Percentiles rank a stretch among this genome's conserved stretches.
Evolutionary conservation across 2,113 vertebrate genomes (phyloP).

Genomic region (Gnathonemus longibarbis): DNA sequence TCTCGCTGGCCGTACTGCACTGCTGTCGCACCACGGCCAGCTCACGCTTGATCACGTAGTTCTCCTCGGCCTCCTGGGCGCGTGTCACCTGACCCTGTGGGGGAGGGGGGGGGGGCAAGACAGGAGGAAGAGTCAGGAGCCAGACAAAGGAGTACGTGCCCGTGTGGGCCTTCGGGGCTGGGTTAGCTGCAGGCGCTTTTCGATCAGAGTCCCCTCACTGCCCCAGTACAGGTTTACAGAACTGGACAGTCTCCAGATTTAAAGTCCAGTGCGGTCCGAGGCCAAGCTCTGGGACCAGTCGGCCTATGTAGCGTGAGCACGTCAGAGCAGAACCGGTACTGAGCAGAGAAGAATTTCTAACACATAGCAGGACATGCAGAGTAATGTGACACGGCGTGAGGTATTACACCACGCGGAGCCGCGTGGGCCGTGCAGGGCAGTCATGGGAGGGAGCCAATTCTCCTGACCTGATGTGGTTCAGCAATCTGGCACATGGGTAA

Average conservation of each 20-base stretch:
- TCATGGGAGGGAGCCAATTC: neutral
- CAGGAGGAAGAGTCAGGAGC: neutral
- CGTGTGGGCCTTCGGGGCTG: neutral
- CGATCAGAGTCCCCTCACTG: neutral
- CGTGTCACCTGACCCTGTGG: neutral
- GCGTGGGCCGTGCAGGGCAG: neutral
- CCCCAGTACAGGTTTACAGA: neutral
- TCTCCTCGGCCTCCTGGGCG: neutral
- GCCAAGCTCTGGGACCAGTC: neutral
- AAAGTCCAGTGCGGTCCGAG: neutral
- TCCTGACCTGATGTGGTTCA: neutral
- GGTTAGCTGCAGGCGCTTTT: neutral
- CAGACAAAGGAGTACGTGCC: neutral
- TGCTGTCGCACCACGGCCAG: neutral
- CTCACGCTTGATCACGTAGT: neutral
- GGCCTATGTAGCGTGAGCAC: neutral
- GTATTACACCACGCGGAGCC: neutral
- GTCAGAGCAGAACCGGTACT: neutral
- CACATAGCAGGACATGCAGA: neutral
- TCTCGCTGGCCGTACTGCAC: neutral
- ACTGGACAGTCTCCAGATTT: neutral
- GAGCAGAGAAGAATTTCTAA: neutral
- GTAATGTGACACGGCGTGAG: neutral
- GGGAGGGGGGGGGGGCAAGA: neutral
- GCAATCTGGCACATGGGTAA: neutral